Evolutionary conservation across 2,113 vertebrate species (phyloP), one percentile per base, ranked within the genome.

Genomic region (Sapajus apella): DNA sequence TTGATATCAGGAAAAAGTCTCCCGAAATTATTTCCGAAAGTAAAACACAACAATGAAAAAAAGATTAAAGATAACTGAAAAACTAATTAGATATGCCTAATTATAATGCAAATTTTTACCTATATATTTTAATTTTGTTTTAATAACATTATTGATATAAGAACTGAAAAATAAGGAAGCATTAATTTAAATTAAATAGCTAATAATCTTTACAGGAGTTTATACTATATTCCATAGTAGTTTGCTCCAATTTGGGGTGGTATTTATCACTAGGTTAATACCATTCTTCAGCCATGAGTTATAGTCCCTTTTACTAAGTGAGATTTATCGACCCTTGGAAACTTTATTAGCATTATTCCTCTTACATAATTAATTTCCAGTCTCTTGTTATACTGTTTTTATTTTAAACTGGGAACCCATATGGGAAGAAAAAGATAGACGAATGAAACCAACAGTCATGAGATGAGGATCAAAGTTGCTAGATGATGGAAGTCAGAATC

Each of bases 221-320:
- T 75, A 45, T 66, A 35, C 35, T 68, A 35, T 3, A 77, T 61
- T 84, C 45, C 40, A 66, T 8, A 23, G 35, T 87, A 3, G 4
- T 95, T 93, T 87, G n/a, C 43, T 91, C 47, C 84, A 27, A 75
- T 35, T 84, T 72, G n/a, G 13, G 82, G 17, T 21, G 56, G 2
- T 87, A 52, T 35, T 82, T 91, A 79, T 83, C 17, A 86, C 13
- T 82, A 13, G 14, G 17, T 79, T 75, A 56, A 6, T 77, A 85
- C 14, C 14, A 64, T 5, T 61, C 14, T 80, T 93, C 66, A 79
- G 7, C 45, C 11, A 47, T 76, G 83, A 83, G 35, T 89, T 73
- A 68, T 83, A 89, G 77, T 40, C n/a, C 55, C 90, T 97, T 91
- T 95, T 75, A 82, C 23, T 94, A 91, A 68, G 10, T 73, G 61